Evolutionary conservation across 2,113 vertebrate species (phyloP), one percentile per base, ranked within the genome.

Genomic region (Elaphurus davidianus): DNA sequence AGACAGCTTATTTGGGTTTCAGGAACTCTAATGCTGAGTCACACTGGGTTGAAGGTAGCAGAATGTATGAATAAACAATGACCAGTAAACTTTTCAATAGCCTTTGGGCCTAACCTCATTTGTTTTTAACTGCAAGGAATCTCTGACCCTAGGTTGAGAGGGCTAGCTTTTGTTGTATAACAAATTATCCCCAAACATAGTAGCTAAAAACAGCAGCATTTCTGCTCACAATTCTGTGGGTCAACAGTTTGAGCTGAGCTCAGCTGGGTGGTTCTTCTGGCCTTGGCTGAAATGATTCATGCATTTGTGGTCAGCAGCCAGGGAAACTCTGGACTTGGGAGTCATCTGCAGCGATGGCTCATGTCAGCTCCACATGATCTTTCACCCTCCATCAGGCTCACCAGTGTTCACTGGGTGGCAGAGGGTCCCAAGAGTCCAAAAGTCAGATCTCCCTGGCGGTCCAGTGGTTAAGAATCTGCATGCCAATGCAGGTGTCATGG

Each of bases 151-250:
- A 47, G 0, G 52, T 83, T 13, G 33, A 90, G 7, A 86, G 47
- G 21, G 17, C 92, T 97, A 90, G 60, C 45, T 86, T 83, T 95
- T 87, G 36, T n/a, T 50, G 2, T 94, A 43, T 95, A 94, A 81
- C 33, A 87, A 96, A 83, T 8, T 23, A 23, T 30, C 17, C 40
- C n/a, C 23, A 82, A 82, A 71, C 8, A 25, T 50, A 71, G 14
- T 83, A 17, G 4, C 45, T 88, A 87, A 95, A 97, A 76, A 25
- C 47, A 78, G 17, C 17, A 57, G 40, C 6, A 6, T 55, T 87
- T 93, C n/a, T 40, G 2, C 30, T 93, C 50, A 85, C 8, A 43
- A 43, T 78, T 78, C 55, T 40, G 36, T 94, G 36, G 23, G 9
- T 67, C 60, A 28, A 27, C 57, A 87, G 9, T 81, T 62, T 88